A percentile compares a stretch with the other conserved stretches of the same genome.
phyloP scores from a whole-genome alignment of 2,888 invertebrate species.

The Plebejus argus region DNA sequence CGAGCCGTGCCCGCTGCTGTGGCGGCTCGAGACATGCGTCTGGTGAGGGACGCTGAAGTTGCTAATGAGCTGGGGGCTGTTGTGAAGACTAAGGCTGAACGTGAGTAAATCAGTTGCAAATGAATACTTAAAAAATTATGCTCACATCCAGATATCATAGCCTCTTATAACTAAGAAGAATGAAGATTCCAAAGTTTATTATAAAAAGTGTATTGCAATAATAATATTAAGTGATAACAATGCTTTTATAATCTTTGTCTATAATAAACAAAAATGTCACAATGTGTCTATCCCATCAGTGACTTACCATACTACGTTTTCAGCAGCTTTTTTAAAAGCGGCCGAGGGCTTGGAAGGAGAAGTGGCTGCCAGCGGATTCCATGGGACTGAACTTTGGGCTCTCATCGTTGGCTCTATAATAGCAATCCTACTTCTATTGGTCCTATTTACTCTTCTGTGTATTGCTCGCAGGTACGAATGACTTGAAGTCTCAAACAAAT shows the following conservation, averaged over 20 bases:
- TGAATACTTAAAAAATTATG: background rate
- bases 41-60: constrained; percentile 89
- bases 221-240: too few relatives aligned
- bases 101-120: constrained; percentile 75
- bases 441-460: constrained; percentile 77
- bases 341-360: constrained; percentile 82
- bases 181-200: background rate
- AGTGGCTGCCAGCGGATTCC: constrained; percentile 60
- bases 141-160: background rate
- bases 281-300: background rate
- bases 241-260: too few relatives aligned
- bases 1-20: constrained; percentile 89
- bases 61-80: constrained; percentile 87
- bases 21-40: constrained; percentile 90
- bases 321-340: constrained; percentile 86
- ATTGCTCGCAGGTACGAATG: constrained; percentile 64
- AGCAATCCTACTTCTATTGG: constrained; percentile 80
- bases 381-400: constrained; percentile 80
- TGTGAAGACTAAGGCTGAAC: constrained; percentile 91
- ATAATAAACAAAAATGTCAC: background rate
- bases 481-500: background rate
- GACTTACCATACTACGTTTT: constrained; percentile 27
- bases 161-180: background rate
- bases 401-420: constrained; percentile 83
- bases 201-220: too few relatives aligned